Evolutionary conservation across 2,888 invertebrate species (phyloP).

Genomic region (Ophion ellenae): DNA sequence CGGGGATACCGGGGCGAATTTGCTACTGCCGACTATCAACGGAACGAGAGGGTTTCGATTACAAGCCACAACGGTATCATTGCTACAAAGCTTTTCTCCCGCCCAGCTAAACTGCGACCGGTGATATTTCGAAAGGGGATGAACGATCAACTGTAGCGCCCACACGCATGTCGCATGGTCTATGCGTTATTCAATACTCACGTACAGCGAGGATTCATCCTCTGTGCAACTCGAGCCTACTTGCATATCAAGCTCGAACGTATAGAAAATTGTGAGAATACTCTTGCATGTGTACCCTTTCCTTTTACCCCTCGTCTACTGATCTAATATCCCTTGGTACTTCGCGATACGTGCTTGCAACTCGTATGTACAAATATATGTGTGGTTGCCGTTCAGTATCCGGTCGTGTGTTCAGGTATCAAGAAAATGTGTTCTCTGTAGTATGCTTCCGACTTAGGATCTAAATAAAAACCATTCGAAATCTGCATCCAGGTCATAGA

Average conservation of each 20-base stretch:
- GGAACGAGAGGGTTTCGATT: slow-evolving; percentile 75
- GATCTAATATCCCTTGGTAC: not conserved
- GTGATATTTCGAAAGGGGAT: slow-evolving; percentile 32
- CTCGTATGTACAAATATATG: not conserved
- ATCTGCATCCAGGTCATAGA: too few species aligned
- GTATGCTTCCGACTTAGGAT: too few species aligned
- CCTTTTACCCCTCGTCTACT: not conserved
- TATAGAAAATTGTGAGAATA: slow-evolving; percentile 65
- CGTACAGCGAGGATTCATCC: slow-evolving; percentile 59
- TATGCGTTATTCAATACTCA: slow-evolving; percentile 55
- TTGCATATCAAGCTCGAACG: slow-evolving; percentile 53
- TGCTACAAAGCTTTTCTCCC: slow-evolving; percentile 77
- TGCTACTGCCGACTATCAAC: slow-evolving; percentile 68
- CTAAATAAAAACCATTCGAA: too few species aligned
- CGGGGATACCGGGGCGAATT: slow-evolving; percentile 32
- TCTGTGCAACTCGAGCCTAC: slow-evolving; percentile 74
- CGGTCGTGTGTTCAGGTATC: not conserved
- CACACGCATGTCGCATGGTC: slow-evolving; percentile 26
- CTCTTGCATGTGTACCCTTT: slow-evolving; percentile 24
- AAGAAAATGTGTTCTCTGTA: not conserved
- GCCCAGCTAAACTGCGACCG: slow-evolving; percentile 58
- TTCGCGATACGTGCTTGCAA: not conserved
- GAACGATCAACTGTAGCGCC: slow-evolving; percentile 4
- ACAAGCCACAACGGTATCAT: slow-evolving; percentile 80
- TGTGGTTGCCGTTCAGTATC: not conserved